Conservation (phyloP, 1,140 invertebrate genomes). For the Temnothorax nylanderi region DNA sequence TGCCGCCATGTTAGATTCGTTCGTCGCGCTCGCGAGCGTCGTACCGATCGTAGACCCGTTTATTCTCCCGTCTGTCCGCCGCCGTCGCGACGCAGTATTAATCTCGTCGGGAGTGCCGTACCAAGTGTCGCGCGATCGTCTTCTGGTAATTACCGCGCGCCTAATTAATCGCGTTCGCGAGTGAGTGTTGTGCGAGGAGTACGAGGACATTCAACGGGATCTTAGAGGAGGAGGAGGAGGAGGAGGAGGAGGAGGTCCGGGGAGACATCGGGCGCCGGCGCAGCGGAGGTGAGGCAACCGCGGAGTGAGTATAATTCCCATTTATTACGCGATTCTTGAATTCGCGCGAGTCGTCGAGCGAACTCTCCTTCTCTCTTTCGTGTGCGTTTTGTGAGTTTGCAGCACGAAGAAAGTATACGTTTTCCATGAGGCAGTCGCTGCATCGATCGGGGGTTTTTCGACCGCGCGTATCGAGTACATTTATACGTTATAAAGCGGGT, state of each 20-base stretch:
- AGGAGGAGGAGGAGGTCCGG: no score
- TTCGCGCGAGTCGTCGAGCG: not conserved
- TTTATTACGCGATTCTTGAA: conserved; percentile 33
- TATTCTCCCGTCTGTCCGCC: no score
- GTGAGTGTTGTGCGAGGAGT: not conserved
- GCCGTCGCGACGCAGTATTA: not conserved
- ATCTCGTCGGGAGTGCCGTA: not conserved
- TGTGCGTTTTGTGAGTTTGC: not conserved
- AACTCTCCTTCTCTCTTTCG: not conserved
- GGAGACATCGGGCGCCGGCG: not conserved
- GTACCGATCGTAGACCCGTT: no score
- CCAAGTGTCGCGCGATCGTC: not conserved
- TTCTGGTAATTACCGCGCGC: not conserved
- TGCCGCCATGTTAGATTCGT: conserved; percentile 10
- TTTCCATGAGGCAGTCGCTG: conserved; percentile 5
- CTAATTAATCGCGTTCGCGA: not conserved
- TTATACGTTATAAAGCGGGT: conserved; percentile 47
- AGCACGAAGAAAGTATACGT: not conserved
- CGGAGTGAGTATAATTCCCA: no score
- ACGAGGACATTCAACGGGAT: not conserved
- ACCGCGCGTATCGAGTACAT: conserved; percentile 45
- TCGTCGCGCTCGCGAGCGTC: not conserved
- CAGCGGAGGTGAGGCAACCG: no score
- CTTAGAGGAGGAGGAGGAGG: not conserved
- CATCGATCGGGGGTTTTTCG: conserved; percentile 41